Evolutionary conservation across 2,113 vertebrate genomes (phyloP).

Genomic region (Gulo gulo): DNA sequence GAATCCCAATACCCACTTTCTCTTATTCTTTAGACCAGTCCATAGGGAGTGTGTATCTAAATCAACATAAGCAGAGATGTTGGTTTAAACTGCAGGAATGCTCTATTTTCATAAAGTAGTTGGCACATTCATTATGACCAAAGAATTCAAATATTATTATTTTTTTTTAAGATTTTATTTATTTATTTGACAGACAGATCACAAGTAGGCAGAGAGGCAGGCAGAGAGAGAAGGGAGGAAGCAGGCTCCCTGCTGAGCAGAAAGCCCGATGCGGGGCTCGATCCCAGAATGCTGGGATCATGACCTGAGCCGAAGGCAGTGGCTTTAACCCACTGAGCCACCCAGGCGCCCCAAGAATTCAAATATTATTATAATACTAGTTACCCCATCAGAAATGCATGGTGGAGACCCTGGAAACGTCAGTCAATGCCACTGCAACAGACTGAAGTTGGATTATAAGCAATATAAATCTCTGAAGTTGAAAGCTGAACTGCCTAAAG

Average conservation of each 20-base stretch:
- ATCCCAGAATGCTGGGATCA: no score
- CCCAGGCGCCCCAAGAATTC: no score
- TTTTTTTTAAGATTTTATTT: no score
- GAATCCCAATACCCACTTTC: background rate
- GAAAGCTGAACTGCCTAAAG: conserved; percentile 54
- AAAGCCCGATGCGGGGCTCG: no score
- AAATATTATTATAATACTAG: conserved; percentile 59
- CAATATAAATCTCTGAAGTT: conserved; percentile 57
- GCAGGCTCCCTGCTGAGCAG: no score
- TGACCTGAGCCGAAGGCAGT: no score
- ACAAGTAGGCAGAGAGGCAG: no score
- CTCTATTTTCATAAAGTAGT: conserved; percentile 35
- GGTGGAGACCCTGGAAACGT: conserved; percentile 35
- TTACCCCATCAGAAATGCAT: conserved; percentile 34
- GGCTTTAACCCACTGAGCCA: no score
- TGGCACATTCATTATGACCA: conserved; percentile 49
- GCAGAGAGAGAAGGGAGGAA: no score
- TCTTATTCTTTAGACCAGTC: background rate
- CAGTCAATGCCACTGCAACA: conserved; percentile 46
- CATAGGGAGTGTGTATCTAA: background rate
- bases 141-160: conserved; percentile 64
- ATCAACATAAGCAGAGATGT: conserved; percentile 37
- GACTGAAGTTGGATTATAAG: conserved; percentile 57
- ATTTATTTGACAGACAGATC: no score
- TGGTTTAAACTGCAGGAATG: conserved; percentile 36